A percentile compares a stretch with the other conserved stretches of the same genome.
Evolutionary conservation across 2,888 invertebrate genomes (phyloP).

Genomic region (Dusona sp.): DNA sequence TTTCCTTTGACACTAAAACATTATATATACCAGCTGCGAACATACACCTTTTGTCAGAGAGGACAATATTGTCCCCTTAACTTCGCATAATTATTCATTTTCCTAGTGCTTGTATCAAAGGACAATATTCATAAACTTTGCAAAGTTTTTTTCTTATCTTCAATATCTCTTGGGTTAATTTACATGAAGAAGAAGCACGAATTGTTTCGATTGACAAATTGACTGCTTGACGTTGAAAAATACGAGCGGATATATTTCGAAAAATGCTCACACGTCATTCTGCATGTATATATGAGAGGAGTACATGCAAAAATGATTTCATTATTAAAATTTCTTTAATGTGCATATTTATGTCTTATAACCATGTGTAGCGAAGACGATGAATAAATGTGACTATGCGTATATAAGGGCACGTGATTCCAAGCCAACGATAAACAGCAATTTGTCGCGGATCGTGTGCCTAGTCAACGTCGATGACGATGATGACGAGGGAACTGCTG

Average conservation of each 20-base stretch:
- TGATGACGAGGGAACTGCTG: constrained; percentile 54
- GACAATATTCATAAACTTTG: not conserved
- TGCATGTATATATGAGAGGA: no score
- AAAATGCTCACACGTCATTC: not conserved
- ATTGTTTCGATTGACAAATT: not conserved
- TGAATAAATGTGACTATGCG: constrained; percentile 11
- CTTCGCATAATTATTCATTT: not conserved
- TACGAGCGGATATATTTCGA: not conserved
- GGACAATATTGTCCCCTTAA: not conserved
- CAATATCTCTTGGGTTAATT: not conserved
- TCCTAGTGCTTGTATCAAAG: not conserved
- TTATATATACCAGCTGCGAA: not conserved
- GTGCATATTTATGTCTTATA: not conserved
- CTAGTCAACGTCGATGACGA: constrained; percentile 52
- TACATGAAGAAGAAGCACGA: not conserved
- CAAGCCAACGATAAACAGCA: constrained; percentile 64
- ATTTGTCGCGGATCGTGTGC: constrained; percentile 64
- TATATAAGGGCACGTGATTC: constrained; percentile 34
- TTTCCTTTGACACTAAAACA: constrained; percentile 13
- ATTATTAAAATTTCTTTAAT: not conserved
- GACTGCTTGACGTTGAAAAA: not conserved
- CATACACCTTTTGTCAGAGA: not conserved
- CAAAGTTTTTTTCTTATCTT: not conserved
- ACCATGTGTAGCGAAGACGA: not conserved
- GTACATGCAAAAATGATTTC: not conserved